Evolutionary conservation across 2,888 invertebrate species (phyloP).

Genomic region (Brachylomia viminalis): DNA sequence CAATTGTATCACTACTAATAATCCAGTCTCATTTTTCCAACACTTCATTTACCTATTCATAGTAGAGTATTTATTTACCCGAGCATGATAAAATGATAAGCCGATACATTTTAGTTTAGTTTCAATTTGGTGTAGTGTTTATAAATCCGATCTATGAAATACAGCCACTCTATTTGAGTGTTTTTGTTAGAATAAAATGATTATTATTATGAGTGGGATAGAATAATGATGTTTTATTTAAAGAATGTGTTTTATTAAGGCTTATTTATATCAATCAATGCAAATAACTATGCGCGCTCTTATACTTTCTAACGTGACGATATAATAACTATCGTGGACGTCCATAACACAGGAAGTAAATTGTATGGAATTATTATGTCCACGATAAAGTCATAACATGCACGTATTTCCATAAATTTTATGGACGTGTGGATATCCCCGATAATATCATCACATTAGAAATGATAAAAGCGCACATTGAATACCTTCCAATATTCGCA

Average conservation of each 20-base stretch:
- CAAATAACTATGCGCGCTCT: no score
- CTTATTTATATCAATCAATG: no score
- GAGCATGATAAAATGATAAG: neutral
- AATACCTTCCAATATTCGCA: no score
- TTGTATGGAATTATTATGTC: no score
- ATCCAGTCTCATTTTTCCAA: neutral
- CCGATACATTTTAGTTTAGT: neutral
- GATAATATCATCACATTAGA: no score
- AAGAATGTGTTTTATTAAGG: neutral
- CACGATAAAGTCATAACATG: no score
- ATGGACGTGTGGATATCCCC: no score
- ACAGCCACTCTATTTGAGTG: slow-evolving; percentile 4
- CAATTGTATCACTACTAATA: neutral
- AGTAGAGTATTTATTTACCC: neutral
- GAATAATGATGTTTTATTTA: neutral
- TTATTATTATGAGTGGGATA: neutral
- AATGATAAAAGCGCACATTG: no score
- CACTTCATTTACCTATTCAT: neutral
- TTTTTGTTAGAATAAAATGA: neutral
- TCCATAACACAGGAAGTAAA: no score
- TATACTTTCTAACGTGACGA: no score
- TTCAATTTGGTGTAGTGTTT: slow-evolving; percentile 4
- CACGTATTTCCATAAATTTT: no score
- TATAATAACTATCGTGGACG: no score
- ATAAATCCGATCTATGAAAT: slow-evolving; percentile 1